Evolutionary conservation across 2,888 invertebrate species (phyloP).

Genomic region (Archips xylosteana): DNA sequence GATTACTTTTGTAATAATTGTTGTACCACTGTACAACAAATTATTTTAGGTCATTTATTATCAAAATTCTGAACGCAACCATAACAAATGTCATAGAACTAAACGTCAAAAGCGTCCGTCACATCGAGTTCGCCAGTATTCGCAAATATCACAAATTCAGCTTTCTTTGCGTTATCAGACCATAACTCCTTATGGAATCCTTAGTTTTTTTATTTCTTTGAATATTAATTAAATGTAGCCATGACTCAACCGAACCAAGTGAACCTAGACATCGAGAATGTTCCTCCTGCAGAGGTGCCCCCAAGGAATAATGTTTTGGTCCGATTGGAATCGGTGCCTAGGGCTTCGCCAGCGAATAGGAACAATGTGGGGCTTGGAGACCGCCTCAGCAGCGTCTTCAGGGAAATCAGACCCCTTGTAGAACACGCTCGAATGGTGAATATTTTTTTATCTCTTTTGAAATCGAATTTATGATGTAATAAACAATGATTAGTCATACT

Average conservation of each 20-base stretch:
- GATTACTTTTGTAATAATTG: too few species aligned
- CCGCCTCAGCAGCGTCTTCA: constrained; percentile 79
- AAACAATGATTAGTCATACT: constrained; percentile 35
- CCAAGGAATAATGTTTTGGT: constrained; percentile 65
- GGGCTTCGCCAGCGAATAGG: constrained; percentile 64
- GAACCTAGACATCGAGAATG: constrained; percentile 75
- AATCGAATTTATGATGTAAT: constrained; percentile 32
- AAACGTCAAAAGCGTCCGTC: constrained; percentile 26
- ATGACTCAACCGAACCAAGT: constrained; percentile 80
- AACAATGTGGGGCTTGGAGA: constrained; percentile 75
- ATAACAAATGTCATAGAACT: constrained; percentile 25
- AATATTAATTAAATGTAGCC: constrained; percentile 42
- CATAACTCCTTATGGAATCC: constrained; percentile 20
- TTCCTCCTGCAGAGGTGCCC: constrained; percentile 61
- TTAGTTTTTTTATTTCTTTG: constrained; percentile 19
- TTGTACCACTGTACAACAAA: neutral
- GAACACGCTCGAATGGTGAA: constrained; percentile 86
- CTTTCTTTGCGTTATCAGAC: constrained; percentile 23
- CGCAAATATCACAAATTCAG: constrained; percentile 29
- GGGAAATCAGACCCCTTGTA: constrained; percentile 88
- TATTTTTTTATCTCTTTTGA: neutral
- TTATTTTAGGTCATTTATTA: too few species aligned
- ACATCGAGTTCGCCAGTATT: constrained; percentile 37
- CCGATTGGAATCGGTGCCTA: constrained; percentile 69
- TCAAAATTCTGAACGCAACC: constrained; percentile 13